Base-by-base conservation (phyloP, 2,888 invertebrate genomes). In the Elmis aenea region DNA sequence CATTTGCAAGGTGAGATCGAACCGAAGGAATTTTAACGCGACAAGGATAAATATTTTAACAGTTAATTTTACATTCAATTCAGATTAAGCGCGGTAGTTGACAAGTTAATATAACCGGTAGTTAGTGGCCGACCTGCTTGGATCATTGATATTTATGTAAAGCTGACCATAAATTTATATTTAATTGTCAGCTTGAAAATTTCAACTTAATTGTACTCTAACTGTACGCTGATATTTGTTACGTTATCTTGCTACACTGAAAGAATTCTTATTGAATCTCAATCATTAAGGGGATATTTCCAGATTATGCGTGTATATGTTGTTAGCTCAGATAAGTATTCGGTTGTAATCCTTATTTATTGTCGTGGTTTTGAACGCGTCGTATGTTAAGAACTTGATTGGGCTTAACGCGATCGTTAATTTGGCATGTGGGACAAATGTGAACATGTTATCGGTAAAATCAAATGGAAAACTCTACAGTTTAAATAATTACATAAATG, bases 131-230 rank as follows among this genome's bases (percentile, higher is more conserved):
- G 32, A 41, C 30, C 33, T 25, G 44, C 46, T 46, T 45, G 51
- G 48, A 56, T 57, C 57, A 58, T 58, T 57, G 58, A 58, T 57
- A 58, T 57, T 58, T 57, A 58, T 57, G 58, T 54, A 55, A 58
- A 59, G 55, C 50, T 40, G 46, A 34, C 36, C 56, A 51, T 60
- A 59, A 58, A 55, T 59, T 58, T 54, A 34, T 51, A 55, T 56
- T 55, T 60, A 59, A 60, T 55, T 59, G 59, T 58, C 58, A 56
- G 32, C 31, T 30, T 10, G 41, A 41, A 45, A 28, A 32, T 34
- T 30, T 30, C 42, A 29, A 33, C 24, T 34, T 38, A 33, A 35
- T 41, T 28, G 8, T 18, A 6, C 18, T 8, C 26, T 37, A 41
- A 37, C 25, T 29, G 25, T 30, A 35, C 27, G 25, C 16, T 30